phyloP scores from a whole-genome alignment of 2,113 vertebrate species.

The Donacobius atricapilla region DNA sequence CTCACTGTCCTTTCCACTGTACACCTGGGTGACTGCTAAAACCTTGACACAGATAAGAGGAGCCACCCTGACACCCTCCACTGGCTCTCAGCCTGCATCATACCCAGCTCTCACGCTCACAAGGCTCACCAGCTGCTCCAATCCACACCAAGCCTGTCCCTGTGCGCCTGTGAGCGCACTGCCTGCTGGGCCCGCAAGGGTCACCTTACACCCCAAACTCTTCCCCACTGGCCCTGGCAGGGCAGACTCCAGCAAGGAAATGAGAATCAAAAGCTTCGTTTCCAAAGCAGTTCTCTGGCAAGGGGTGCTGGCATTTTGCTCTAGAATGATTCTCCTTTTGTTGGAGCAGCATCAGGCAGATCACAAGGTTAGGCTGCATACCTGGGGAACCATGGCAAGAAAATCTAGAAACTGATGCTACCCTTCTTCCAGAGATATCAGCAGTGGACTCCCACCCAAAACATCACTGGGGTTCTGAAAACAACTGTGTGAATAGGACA shows the following conservation, averaged over 20 bases:
- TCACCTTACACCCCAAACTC: background rate
- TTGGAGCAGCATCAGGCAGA: background rate
- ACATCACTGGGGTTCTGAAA: background rate
- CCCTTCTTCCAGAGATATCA: background rate
- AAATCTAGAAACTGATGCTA: background rate
- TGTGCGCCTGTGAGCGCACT: rapidly evolving
- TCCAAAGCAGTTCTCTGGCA: background rate
- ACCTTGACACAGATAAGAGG: background rate
- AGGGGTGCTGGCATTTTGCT: background rate
- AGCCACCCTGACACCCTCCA: background rate
- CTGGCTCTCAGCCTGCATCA: background rate
- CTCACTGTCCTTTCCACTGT: background rate
- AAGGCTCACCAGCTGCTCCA: background rate
- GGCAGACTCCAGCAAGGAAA: background rate
- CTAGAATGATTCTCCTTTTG: background rate
- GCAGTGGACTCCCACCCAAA: background rate
- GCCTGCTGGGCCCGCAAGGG: background rate
- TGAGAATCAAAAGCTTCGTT: background rate
- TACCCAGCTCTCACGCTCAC: background rate
- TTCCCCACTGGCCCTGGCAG: background rate
- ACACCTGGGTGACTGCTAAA: background rate
- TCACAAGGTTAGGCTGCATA: background rate
- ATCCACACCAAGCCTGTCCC: background rate
- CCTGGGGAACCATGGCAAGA: background rate
- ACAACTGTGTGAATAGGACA: rapidly evolving